Conservation (phyloP, 2,113 vertebrate species). For the Tylochromis polylepis region DNA sequence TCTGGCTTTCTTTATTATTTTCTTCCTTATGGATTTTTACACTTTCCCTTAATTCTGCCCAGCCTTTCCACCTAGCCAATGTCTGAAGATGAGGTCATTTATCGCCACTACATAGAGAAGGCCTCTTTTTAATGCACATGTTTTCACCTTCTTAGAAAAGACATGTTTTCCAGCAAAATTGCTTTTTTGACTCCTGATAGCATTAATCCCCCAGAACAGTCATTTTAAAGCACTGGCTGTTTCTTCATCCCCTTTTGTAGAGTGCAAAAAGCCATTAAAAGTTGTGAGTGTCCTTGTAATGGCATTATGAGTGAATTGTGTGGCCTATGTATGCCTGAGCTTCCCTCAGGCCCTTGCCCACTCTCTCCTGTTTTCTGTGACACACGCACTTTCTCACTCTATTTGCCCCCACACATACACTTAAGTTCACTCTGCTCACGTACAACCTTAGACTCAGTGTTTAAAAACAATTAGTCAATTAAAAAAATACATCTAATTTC, state of each 20-base stretch:
- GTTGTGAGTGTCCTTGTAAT: conserved; percentile 56
- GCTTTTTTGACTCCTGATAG: conserved; percentile 63
- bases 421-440: neutral
- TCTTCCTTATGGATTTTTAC: neutral
- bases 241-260: conserved; percentile 14
- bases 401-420: neutral
- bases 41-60: conserved; percentile 26
- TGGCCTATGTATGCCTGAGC: neutral
- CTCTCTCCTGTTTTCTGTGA: neutral
- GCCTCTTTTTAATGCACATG: conserved; percentile 36
- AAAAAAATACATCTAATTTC: neutral
- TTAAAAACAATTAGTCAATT: neutral
- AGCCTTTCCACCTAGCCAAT: conserved; percentile 33
- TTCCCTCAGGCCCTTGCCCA: conserved; percentile 13
- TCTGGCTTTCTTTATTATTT: neutral
- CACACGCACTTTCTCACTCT: neutral
- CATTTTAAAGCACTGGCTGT: conserved; percentile 36
- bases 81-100: conserved; percentile 61
- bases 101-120: conserved; percentile 45
- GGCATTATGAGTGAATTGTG: conserved; percentile 49
- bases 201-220: conserved; percentile 67
- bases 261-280: conserved; percentile 71
- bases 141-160: conserved; percentile 45
- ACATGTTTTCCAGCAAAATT: conserved; percentile 59
- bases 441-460: neutral